Base-by-base conservation (phyloP, 2,797 vertebrate genomes). In the Tinamus major region DNA sequence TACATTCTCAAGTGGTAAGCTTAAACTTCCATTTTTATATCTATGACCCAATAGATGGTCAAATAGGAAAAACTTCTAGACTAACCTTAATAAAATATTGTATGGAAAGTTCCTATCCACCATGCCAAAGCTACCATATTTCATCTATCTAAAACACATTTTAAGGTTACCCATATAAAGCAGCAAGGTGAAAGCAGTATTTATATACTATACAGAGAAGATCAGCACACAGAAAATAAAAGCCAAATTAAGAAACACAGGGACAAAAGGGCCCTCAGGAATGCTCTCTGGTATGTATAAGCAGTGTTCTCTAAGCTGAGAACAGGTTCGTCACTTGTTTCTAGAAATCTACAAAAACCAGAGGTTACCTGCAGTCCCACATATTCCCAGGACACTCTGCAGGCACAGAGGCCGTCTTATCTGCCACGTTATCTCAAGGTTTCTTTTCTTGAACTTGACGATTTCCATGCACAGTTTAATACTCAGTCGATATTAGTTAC, bases 401-500 rank as follows among this genome's bases (percentile, higher is more conserved):
- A 27, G 21, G 27, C 77, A 92, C 70, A 71, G 92, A 90, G 65
- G 19, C 24, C 21, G 39, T 68, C 83, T 82, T 88, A 92, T 41
- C 44, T 11, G 0, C 21, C 48, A 74, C 58, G 68, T 79, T 89
- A 90, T 89, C 87, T 78, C 64, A 85, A 71, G 42, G 62, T 31
- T 79, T 89, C 92, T 82, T 91, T 89, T 75, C 79, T 75, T 53
- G 41, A 64, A 75, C 44, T 82, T 92, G 84, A 94, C 68, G 75
- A 29, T 87, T 92, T 94, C 87, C 76, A 89, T 94, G 90, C 92
- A 69, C 81, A 94, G 81, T 85, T 94, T 94, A 96, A 95, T 81
- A 92, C 87, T 93, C 94, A 90, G 39, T 85, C 67, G 75, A 79
- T 70, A 93, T 87, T 18, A 90, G 81, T 21, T 77, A 87, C 89